Evolutionary conservation across 1,140 invertebrate genomes (phyloP).

Genomic region (Leguminivora glycinivorella): DNA sequence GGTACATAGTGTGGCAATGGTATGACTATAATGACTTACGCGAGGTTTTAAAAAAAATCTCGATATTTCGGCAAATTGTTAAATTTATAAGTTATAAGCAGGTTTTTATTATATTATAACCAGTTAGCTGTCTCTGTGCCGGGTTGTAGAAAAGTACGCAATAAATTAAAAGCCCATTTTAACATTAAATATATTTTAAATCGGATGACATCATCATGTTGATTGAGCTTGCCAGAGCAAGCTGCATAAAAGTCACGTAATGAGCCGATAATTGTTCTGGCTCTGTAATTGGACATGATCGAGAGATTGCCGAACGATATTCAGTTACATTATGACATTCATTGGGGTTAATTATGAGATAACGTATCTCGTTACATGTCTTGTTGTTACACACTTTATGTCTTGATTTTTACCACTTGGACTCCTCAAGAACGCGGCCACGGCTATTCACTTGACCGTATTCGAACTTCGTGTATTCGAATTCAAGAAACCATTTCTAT

Average conservation of each 20-base stretch:
- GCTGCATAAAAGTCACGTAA: not conserved
- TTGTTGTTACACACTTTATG: too few species aligned
- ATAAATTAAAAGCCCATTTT: not conserved
- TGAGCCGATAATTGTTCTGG: not conserved
- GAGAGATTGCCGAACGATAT: not conserved
- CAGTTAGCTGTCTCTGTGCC: too few species aligned
- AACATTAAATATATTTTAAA: not conserved
- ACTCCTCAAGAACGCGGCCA: not conserved
- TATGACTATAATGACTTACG: too few species aligned
- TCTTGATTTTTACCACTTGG: not conserved
- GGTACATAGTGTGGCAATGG: too few species aligned
- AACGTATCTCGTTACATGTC: slow-evolving; percentile 2
- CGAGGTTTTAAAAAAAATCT: too few species aligned
- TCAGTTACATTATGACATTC: slow-evolving; percentile 8
- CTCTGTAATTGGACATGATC: not conserved
- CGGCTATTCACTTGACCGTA: not conserved
- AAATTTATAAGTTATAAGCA: too few species aligned
- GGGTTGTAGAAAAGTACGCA: too few species aligned
- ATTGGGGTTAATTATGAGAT: not conserved
- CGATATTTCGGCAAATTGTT: too few species aligned
- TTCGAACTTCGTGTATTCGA: too few species aligned
- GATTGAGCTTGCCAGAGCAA: not conserved
- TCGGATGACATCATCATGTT: not conserved
- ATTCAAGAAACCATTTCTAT: too few species aligned
- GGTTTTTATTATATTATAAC: too few species aligned